phyloP scores from a whole-genome alignment of 2,888 invertebrate species.

The Ypsolopha sequella region DNA sequence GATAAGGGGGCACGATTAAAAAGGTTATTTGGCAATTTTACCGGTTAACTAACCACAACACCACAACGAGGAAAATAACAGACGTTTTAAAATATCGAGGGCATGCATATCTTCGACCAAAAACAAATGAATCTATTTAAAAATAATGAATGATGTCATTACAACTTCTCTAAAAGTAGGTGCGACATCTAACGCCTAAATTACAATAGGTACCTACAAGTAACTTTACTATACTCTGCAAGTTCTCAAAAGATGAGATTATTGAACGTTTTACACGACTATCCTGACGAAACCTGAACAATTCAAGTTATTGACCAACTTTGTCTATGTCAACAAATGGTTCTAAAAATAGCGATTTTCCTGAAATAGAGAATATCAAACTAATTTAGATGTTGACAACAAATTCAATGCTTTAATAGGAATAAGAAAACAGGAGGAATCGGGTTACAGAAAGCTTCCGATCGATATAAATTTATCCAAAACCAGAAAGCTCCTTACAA shows the following conservation, averaged over 20 bases:
- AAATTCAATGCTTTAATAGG: conserved; percentile 14
- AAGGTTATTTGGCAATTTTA: no score
- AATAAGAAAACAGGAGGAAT: conserved; percentile 33
- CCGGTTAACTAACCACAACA: not conserved
- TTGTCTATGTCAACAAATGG: not conserved
- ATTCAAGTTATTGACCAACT: not conserved
- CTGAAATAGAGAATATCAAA: no score
- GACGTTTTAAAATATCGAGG: not conserved
- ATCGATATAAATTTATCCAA: conserved; percentile 63
- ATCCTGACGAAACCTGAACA: no score
- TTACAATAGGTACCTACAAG: no score
- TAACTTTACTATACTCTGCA: no score
- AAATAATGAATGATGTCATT: conserved; percentile 62
- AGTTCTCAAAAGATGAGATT: no score
- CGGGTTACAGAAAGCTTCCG: conserved; percentile 52
- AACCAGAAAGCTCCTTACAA: conserved; percentile 63
- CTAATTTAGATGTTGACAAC: no score
- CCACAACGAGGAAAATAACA: not conserved
- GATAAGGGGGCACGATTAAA: no score
- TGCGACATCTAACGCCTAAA: not conserved
- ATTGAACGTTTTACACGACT: no score
- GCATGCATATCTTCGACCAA: conserved; percentile 11
- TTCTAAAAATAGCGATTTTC: no score
- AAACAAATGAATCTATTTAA: conserved; percentile 53
- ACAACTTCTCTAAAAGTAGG: conserved; percentile 2